phyloP scores from a whole-genome alignment of 2,888 invertebrate genomes.

The Eupithecia dodoneata region DNA sequence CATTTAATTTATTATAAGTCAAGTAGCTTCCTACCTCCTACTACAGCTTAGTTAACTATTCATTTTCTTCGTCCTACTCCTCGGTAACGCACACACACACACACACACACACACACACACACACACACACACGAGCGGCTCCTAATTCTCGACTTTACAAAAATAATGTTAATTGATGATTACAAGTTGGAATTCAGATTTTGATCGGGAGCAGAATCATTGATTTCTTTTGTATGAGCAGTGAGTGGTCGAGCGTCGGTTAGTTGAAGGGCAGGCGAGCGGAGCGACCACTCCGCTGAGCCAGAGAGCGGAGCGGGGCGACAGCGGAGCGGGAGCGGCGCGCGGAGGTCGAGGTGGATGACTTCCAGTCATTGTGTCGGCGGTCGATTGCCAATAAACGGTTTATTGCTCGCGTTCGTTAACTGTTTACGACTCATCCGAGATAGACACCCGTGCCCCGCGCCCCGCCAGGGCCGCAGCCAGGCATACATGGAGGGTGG shows the following conservation, averaged over 20 bases:
- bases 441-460: not conserved
- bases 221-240: not conserved
- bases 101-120: not conserved
- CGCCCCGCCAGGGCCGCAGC: too few species aligned
- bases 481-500: too few species aligned
- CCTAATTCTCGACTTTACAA: not conserved
- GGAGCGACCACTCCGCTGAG: too few species aligned
- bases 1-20: not conserved
- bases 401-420: slow-evolving; percentile 2
- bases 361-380: not conserved
- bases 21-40: not conserved
- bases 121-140: not conserved
- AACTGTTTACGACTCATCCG: not conserved
- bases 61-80: not conserved
- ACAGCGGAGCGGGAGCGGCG: too few species aligned
- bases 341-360: not conserved
- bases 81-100: not conserved
- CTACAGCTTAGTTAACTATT: not conserved
- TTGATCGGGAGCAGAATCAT: not conserved
- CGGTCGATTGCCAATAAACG: slow-evolving; percentile 4
- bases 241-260: too few species aligned
- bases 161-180: too few species aligned
- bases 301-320: too few species aligned
- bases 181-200: not conserved
- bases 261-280: too few species aligned